Base-by-base conservation (phyloP, 2,888 invertebrate species). In the Podotricha telesiphe region DNA sequence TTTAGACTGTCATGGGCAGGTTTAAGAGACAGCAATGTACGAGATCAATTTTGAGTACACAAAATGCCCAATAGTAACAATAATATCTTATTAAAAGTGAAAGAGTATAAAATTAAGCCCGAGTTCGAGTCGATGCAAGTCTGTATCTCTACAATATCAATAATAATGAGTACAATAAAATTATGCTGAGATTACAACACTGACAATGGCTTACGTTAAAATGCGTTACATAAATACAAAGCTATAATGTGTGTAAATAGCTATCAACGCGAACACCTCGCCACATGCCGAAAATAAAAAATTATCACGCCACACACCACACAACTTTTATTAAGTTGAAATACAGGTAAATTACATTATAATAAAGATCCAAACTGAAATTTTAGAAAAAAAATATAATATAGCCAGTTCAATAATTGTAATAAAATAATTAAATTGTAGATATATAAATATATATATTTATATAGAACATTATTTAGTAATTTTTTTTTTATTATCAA, bases 11-110 rank as follows among this genome's bases (percentile, higher is more conserved):
- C 72, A 51, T 65, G 66, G 48, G 65, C 70, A 67, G 34, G n/a
- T 48, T 20, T 11, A 48, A 19, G 17, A 34, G 34, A 65, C 61
- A 42, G 19, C 50, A 68, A 65, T 69, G 69, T 63, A 56, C 34
- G 74, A 75, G 75, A 75, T 74, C 75, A 73, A 68, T 70, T 71
- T 70, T 68, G 73, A 73, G 70, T 72, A 71, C 34, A 72, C 40
- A 68, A 68, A 73, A 75, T 64, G 66, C 73, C 71, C 71, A 65
- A 69, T 61, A 63, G 10, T 51, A 47, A 58, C 28, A 66, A 56
- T 17, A 59, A 34, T 48, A 50, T 53, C 48, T 58, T 65, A 19
- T n/a, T 65, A 50, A 10, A 42, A 42, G 7, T 15, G 13, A 58
- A 19, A 51, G 50, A 69, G 17, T 51, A 64, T 50, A 59, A 63